Base-by-base conservation (phyloP, 1,140 invertebrate genomes). In the Drosophila bocki region DNA sequence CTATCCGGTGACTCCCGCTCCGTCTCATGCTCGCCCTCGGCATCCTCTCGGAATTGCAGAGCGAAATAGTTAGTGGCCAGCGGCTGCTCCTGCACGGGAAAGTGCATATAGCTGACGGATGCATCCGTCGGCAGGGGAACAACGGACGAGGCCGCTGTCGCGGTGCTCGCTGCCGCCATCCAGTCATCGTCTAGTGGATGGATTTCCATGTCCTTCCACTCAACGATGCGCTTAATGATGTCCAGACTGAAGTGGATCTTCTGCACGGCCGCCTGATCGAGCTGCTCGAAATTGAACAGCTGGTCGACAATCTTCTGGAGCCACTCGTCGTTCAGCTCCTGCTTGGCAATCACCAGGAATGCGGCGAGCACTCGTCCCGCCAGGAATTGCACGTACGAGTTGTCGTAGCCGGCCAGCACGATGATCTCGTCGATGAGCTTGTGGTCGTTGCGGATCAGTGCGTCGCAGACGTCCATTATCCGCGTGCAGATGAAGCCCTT, bases 221-320 rank as follows among this genome's bases (percentile, higher is more conserved):
- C 97, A 2, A 98, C 96, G 69, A 98, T 96, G 61, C 96, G 94
- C 83, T 97, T 97, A 44, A 98, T 95, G 44, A 97, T 95, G 85
- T 98, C 97, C 72, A 98, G 93, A 57, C 96, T 96, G 91, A 97
- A 97, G 70, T 96, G 95, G 92, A 97, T 96, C 93, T 96, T 96
- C 82, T 94, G 94, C 63, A 95, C 94, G 53, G 94, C 94, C 29
- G 94, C 92, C 74, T 94, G 93, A 81, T 95, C 94, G 37, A 95
- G 93, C 53, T 93, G 93, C 83, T 95, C 94, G 80, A 94, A 94
- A 53, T 94, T 93, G 77, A 95, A 94, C 41, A 95, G 93, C 82
- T 95, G 95, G 90, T 96, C 94, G n/a, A 95, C 94, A 63, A 96
- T 94, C 78, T 95, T 95, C 78, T 97, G 96, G 41, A 98, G 91